phyloP scores from a whole-genome alignment of 2,888 invertebrate species.

The Pterobdella sp. region DNA sequence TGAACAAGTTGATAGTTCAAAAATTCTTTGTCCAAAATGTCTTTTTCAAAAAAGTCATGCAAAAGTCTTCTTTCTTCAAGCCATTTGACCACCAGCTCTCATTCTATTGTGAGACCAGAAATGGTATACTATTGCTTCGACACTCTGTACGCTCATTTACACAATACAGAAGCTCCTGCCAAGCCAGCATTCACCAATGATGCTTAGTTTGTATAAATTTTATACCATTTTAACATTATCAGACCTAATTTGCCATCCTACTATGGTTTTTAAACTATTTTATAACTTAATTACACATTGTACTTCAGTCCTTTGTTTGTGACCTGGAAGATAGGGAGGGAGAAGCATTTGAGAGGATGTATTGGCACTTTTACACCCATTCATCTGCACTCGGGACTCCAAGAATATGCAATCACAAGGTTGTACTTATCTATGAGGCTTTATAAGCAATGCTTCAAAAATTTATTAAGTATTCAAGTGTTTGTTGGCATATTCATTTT shows the following conservation, averaged over 20 bases:
- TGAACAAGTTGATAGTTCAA: not conserved
- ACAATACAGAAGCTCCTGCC: conserved; percentile 83
- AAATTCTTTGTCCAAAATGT: not conserved
- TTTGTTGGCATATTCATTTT: not conserved
- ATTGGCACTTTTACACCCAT: conserved; percentile 97
- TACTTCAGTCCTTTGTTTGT: conserved; percentile 75
- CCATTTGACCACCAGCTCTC: conserved; percentile 24
- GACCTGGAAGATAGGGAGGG: conserved; percentile 96
- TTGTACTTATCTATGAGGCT: conserved; percentile 41
- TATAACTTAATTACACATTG: not conserved
- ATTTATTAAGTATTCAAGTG: too few relatives aligned
- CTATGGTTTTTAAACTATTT: not conserved
- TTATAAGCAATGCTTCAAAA: too few relatives aligned
- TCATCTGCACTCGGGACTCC: conserved; percentile 83
- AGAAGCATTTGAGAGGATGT: conserved; percentile 87
- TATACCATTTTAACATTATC: not conserved
- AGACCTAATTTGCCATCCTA: not conserved
- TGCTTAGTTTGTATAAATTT: conserved; percentile 32
- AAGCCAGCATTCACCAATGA: conserved; percentile 80
- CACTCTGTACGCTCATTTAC: conserved; percentile 86
- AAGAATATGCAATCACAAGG: conserved; percentile 90
- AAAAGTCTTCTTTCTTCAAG: not conserved
- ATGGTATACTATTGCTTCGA: conserved; percentile 99
- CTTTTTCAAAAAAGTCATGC: conserved; percentile 1
- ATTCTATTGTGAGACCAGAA: conserved; percentile 56